phyloP scores from a whole-genome alignment of 2,888 invertebrate species.

The Melinaea marsaeus region DNA sequence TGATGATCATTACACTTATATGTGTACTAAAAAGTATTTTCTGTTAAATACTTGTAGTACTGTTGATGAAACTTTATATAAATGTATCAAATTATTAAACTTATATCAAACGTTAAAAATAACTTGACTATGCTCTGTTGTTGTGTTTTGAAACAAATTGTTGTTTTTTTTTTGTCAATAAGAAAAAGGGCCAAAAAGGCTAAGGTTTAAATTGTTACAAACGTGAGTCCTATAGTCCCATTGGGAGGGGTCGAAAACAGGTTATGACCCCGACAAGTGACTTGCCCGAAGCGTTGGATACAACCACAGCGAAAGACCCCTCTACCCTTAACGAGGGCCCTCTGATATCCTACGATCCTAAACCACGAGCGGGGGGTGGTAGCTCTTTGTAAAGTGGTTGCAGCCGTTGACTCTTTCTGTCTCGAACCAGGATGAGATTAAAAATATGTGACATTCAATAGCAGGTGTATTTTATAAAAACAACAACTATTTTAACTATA shows the following conservation, averaged over 20 bases:
- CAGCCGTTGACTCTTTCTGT: slow-evolving; percentile 57
- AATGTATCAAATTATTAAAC: too few species aligned
- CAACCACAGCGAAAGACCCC: slow-evolving; percentile 56
- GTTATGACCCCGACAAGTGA: slow-evolving; percentile 78
- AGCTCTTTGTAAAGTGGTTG: slow-evolving; percentile 47
- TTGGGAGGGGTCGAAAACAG: slow-evolving; percentile 76
- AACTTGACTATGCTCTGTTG: too few species aligned
- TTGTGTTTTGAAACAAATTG: slow-evolving; percentile 16
- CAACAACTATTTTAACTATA: slow-evolving; percentile 10
- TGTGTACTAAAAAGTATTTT: too few species aligned
- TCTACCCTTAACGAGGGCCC: slow-evolving; percentile 41
- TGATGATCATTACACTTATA: too few species aligned
- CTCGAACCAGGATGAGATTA: slow-evolving; percentile 70
- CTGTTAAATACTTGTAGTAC: too few species aligned
- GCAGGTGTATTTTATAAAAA: slow-evolving; percentile 32
- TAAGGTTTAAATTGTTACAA: slow-evolving; percentile 61
- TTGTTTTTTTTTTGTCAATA: slow-evolving; percentile 26
- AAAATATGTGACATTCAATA: slow-evolving; percentile 54
- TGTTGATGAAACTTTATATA: too few species aligned
- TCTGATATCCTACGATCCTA: slow-evolving; percentile 33
- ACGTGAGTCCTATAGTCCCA: slow-evolving; percentile 63
- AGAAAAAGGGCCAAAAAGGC: slow-evolving; percentile 24
- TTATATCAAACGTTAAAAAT: too few species aligned
- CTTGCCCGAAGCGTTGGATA: slow-evolving; percentile 68
- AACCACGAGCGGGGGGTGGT: slow-evolving; percentile 35